Base-by-base conservation (phyloP, 1,140 invertebrate species). In the Nylanderia fulva region DNA sequence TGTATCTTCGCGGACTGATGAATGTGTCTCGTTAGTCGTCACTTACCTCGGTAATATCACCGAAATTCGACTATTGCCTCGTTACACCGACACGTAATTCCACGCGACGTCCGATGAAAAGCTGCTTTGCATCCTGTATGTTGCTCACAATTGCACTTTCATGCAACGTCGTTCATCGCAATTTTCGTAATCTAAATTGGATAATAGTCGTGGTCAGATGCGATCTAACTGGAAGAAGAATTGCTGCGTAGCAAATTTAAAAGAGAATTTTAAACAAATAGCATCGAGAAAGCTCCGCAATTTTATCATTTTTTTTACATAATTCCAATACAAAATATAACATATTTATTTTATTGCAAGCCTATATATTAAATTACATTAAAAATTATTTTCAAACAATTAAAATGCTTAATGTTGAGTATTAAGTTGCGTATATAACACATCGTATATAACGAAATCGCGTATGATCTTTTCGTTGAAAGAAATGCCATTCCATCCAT, bases 1-100 rank as follows among this genome's bases (percentile, higher is more conserved):
- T 90, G 86, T 90, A 86, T 85, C 90, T 89, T 87, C 60, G 33
- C 48, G 48, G 54, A 52, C 75, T 89, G 89, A 88, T 91, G 90
- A 91, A 91, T 91, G 90, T 85, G 84, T 90, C 90, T 91, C 90
- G 90, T 91, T 91, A 91, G 90, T 85, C 86, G 89, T 89, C 89
- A 85, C 86, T 90, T 83, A 85, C 85, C 83, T 90, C 60, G 80
- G 79, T 89, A 90, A 85, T 88, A 88, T 90, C 85, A 85, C 85
- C 82, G 48, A 90, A 90, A 90, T 90, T 90, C 83, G 18, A 86
- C 88, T 86, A 90, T 90, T 90, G 88, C 88, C 85, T 80, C 79
- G 77, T 89, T 84, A 75, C 72, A 75, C 13, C 61, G 27, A 69
- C 77, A 63, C 48, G 61, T 84, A 86, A 89, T 85, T 86, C 21